Evolutionary conservation across 2,797 vertebrate species (phyloP).

Genomic region (Pelochelys cantorii): DNA sequence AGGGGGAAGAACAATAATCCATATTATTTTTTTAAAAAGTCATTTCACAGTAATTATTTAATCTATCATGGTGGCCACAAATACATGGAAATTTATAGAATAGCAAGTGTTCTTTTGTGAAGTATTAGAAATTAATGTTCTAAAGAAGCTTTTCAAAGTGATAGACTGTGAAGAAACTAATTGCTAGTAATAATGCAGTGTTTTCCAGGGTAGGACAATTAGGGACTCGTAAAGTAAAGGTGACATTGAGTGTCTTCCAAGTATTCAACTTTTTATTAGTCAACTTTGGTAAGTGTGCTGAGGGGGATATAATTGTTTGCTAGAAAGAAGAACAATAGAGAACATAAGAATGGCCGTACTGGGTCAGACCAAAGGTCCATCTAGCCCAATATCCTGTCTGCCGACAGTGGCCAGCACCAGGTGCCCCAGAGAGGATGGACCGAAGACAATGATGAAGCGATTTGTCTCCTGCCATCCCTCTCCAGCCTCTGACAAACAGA

Average conservation of each 20-base stretch:
- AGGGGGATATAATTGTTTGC: background rate
- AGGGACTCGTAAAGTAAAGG: background rate
- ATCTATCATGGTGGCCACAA: background rate
- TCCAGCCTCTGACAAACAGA: no score
- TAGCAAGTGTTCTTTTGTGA: accelerated
- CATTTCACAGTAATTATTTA: background rate
- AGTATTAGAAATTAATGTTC: background rate
- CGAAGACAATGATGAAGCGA: no score
- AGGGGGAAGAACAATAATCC: background rate
- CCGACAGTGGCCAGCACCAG: no score
- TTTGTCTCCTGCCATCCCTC: no score
- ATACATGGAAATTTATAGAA: background rate
- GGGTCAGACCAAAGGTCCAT: no score
- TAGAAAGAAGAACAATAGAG: background rate
- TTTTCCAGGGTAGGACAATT: background rate
- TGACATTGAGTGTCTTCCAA: background rate
- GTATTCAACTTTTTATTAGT: background rate
- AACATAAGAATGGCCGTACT: no score
- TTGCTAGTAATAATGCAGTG: background rate
- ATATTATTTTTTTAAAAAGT: background rate
- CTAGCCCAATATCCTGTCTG: no score
- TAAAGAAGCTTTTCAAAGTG: background rate
- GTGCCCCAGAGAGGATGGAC: no score
- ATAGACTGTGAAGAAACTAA: background rate
- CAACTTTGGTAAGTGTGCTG: accelerated